phyloP scores from a whole-genome alignment of 2,888 invertebrate genomes.

The Nemapogon koenigi region DNA sequence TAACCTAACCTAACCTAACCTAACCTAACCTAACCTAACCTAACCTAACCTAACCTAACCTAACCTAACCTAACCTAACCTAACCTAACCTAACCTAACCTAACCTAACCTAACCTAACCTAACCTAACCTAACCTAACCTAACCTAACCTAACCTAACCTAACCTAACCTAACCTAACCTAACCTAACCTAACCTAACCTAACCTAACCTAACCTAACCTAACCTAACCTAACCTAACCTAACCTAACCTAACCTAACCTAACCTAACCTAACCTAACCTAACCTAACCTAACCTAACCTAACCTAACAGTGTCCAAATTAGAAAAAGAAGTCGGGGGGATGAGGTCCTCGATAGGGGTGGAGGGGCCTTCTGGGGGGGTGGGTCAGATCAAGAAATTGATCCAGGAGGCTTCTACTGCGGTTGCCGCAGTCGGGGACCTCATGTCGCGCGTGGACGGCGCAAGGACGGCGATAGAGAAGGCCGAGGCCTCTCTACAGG shows the following conservation, averaged over 20 bases:
- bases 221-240: constrained; percentile 16
- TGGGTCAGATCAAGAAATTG: no score
- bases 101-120: constrained; percentile 14
- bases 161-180: constrained; percentile 15
- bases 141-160: constrained; percentile 16
- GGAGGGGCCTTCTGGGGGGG: no score
- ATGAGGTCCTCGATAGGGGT: no score
- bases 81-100: constrained; percentile 14
- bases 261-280: constrained; percentile 16
- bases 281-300: constrained; percentile 16
- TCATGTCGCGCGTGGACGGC: no score
- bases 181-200: constrained; percentile 16
- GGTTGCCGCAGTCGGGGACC: no score
- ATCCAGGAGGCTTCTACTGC: no score
- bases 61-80: constrained; percentile 12
- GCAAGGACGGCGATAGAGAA: no score
- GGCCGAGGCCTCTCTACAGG: no score
- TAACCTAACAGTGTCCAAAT: constrained; percentile 12
- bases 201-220: constrained; percentile 17
- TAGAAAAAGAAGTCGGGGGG: no score
- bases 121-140: constrained; percentile 15
- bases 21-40: constrained; percentile 11
- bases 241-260: constrained; percentile 17
- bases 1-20: constrained; percentile 12
- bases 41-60: constrained; percentile 9